Evolutionary conservation across 2,113 vertebrate genomes (phyloP), one percentile per base, ranked within the genome.

Genomic region (Heterotilapia buettikoferi): DNA sequence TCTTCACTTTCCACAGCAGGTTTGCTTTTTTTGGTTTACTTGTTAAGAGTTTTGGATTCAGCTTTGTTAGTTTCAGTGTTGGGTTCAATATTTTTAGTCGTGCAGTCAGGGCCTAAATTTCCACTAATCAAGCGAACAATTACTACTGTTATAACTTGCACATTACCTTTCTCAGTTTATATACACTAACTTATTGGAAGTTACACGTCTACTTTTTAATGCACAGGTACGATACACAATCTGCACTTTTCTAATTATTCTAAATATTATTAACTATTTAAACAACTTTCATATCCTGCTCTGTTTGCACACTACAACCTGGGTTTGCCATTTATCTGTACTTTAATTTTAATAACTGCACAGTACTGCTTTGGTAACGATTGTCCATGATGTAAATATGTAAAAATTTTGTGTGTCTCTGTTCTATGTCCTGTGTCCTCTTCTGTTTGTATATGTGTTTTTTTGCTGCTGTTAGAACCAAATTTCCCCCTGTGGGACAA

Each of bases 301-400:
- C 5, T 61, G 57, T 31, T 59, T 59, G 26, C 57, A 59, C 57
- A 6, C 56, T 59, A 1, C 14, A 59, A 1, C 13, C 24, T 59
- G 26, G 0, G 0, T 59, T 59, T 31, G 14, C 0, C 0, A 31
- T 9, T 9, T 2, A 18, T 6, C 56, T 59, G 0, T 31, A 59
- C 56, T 31, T 59, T 18, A 0, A 31, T 0, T 59, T 59, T 18
- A 31, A 0, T 59, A 31, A 31, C 26, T 0, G 57, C 14, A 31
- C 26, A 31, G 57, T 2, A 59, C 5, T 31, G 57, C 6, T 59
- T 31, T 9, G 56, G 26, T 59, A 9, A 59, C 26, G 0, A 59
- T 1, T 0, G 14, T 31, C 26, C 57, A 9, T 1, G 7, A 59
- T 31, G 56, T 8, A 31, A 59, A 59, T 0, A 59, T 18, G 7